Conservation (phyloP, 2,113 vertebrate species). For the Setophaga petechia region DNA sequence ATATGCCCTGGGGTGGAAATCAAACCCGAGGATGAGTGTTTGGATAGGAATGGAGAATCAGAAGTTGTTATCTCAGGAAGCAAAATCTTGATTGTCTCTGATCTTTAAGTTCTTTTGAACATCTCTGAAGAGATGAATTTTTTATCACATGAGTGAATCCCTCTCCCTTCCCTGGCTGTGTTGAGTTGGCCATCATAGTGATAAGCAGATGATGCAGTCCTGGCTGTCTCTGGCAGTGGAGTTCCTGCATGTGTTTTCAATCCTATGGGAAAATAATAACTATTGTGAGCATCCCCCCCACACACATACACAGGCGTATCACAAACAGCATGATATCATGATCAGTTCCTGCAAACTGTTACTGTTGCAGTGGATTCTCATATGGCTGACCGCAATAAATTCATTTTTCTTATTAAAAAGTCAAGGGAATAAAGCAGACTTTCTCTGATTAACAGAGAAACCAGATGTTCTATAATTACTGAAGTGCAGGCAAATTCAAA, state of each 20-base stretch:
- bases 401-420: not conserved
- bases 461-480: constrained; percentile 45
- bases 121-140: not conserved
- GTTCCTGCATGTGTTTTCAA: not conserved
- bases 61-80: not conserved
- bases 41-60: not conserved
- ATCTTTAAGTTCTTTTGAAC: not conserved
- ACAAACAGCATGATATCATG: not conserved
- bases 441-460: constrained; percentile 13
- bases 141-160: not conserved
- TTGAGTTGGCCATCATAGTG: fast-evolving
- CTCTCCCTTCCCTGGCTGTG: not conserved
- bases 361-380: not conserved
- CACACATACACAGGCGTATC: fast-evolving
- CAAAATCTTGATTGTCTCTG: not conserved
- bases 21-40: not conserved
- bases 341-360: not conserved
- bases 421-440: not conserved
- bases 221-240: not conserved
- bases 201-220: not conserved
- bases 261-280: not conserved
- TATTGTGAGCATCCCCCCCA: not conserved
- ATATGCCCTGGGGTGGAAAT: not conserved
- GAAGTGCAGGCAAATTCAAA: constrained; percentile 14
- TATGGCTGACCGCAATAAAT: not conserved